A percentile compares a stretch with the other conserved stretches of the same genome.
These are phyloP conservation scores for Sarotherodon lohbergeri DNA, from an alignment of 2,113 vertebrate species.

Conservation along the genomic window DNA sequence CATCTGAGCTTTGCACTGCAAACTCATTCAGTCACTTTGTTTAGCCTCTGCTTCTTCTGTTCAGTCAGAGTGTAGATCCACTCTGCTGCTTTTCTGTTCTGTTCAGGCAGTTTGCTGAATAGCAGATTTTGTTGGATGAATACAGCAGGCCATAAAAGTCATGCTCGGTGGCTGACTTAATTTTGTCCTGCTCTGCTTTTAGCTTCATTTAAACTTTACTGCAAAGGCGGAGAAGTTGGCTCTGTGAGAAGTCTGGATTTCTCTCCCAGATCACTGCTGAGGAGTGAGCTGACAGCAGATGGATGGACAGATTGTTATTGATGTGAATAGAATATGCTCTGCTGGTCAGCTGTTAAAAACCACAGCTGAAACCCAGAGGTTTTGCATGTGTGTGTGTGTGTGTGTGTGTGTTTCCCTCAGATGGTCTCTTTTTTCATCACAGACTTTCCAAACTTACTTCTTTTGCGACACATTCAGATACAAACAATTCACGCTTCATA, in stretches of 20 bases:
- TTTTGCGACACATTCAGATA: neutral
- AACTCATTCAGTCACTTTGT: conserved; percentile 1
- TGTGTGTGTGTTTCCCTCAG: neutral
- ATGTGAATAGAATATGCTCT: conserved; percentile 9
- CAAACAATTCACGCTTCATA: neutral
- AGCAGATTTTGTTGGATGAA: conserved; percentile 15
- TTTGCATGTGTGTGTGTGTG: neutral
- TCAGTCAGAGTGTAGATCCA: neutral
- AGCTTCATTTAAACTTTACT: conserved; percentile 5
- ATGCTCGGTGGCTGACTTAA: neutral
- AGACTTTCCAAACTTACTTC: neutral
- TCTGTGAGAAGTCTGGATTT: neutral
- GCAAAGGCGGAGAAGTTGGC: neutral
- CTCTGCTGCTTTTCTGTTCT: neutral
- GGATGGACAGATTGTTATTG: conserved; percentile 34
- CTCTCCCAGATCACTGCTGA: neutral
- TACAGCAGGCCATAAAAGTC: neutral
- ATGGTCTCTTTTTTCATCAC: neutral
- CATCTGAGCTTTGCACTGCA: neutral
- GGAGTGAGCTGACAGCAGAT: conserved; percentile 17
- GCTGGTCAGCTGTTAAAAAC: conserved; percentile 8
- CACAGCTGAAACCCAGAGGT: neutral
- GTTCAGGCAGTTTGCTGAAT: neutral
- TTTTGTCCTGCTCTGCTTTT: neutral
- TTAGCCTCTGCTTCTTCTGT: neutral